A percentile compares a stretch with the other conserved stretches of the same genome.
Conservation (phyloP, 2,888 invertebrate species). For the Chaitophorus viminalis region DNA sequence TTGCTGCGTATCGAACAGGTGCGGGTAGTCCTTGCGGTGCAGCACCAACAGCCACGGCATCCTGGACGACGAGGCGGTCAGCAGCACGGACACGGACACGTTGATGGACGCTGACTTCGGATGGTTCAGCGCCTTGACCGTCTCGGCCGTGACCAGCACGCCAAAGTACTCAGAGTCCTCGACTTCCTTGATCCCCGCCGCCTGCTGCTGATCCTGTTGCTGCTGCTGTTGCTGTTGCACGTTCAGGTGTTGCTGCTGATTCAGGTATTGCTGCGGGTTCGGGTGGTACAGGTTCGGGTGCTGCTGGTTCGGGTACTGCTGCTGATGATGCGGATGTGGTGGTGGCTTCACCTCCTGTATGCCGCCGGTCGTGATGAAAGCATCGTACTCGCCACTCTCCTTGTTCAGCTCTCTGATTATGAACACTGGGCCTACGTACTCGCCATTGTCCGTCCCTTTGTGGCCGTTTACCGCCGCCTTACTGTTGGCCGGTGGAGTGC, state of each 20-base stretch:
- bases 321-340: conserved; percentile 72
- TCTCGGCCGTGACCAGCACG: conserved; percentile 62
- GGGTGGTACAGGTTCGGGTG: conserved; percentile 66
- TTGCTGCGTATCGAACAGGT: conserved; percentile 46
- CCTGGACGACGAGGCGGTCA: conserved; percentile 65
- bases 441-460: neutral
- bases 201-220: conserved; percentile 70
- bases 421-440: conserved; percentile 63
- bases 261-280: conserved; percentile 69
- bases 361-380: conserved; percentile 61
- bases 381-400: conserved; percentile 41
- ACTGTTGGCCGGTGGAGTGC: neutral
- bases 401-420: conserved; percentile 60
- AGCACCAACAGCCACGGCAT: conserved; percentile 63
- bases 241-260: conserved; percentile 54
- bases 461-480: neutral
- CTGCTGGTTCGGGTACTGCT: conserved; percentile 65
- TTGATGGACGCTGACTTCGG: conserved; percentile 68
- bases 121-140: conserved; percentile 57
- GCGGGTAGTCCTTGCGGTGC: conserved; percentile 54
- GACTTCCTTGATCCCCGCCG: conserved; percentile 61
- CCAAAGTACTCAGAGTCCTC: conserved; percentile 63
- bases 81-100: conserved; percentile 70
- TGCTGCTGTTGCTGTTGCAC: conserved; percentile 71
- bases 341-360: conserved; percentile 68